These are phyloP conservation scores for Ctenosaura bakeri DNA, from an alignment of 2,797 vertebrate genomes.

Conservation along the genomic window DNA sequence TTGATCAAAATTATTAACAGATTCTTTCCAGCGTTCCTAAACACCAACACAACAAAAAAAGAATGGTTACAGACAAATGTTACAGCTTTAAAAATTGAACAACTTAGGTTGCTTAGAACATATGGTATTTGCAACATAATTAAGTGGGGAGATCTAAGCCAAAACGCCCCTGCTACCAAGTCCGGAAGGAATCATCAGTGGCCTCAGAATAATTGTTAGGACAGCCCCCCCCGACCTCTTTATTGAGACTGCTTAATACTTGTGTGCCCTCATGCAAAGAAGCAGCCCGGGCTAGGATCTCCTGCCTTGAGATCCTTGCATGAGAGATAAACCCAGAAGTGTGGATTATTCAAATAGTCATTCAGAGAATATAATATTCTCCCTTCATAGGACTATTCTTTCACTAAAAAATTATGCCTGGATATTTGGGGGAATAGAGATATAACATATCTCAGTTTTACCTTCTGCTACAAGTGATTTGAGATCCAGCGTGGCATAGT, in stretches of 20 bases:
- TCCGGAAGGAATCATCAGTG: not conserved
- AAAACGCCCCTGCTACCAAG: too few relatives aligned
- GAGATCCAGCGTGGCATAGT: too few relatives aligned
- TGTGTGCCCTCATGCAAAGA: not conserved
- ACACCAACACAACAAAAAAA: conserved; percentile 31
- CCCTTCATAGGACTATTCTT: too few relatives aligned
- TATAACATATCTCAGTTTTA: too few relatives aligned
- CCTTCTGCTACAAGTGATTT: too few relatives aligned
- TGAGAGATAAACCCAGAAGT: too few relatives aligned
- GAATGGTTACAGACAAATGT: not conserved
- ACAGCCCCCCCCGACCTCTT: not conserved
- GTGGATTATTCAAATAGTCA: too few relatives aligned
- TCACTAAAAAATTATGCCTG: too few relatives aligned
- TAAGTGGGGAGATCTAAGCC: not conserved
- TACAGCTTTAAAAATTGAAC: not conserved
- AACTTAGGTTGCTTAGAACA: not conserved
- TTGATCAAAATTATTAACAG: conserved; percentile 63
- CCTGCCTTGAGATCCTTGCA: too few relatives aligned
- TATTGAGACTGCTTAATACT: not conserved
- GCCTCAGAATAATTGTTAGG: not conserved
- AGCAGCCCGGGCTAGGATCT: not conserved
- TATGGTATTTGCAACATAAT: not conserved
- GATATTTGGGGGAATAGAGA: too few relatives aligned
- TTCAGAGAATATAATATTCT: too few relatives aligned
- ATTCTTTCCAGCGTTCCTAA: conserved; percentile 77